Evolutionary conservation across 2,797 vertebrate species (phyloP).

Genomic region (Strix occidentalis): DNA sequence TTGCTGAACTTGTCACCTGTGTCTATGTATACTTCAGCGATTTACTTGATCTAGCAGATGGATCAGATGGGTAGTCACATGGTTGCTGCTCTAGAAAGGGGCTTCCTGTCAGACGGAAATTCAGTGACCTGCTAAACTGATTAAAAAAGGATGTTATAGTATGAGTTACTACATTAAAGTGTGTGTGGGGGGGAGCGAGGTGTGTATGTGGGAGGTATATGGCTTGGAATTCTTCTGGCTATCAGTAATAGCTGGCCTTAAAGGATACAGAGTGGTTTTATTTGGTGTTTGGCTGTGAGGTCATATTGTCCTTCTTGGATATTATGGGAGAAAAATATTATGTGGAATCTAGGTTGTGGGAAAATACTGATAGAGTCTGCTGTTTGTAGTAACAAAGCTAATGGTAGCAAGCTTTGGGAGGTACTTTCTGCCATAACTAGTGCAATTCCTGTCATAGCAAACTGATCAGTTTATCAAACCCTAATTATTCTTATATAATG

Average conservation of each 20-base stretch:
- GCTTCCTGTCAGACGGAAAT: neutral
- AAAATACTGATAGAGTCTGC: neutral
- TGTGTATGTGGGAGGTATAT: neutral
- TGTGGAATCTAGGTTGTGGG: neutral
- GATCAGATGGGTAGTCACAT: neutral
- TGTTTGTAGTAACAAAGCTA: neutral
- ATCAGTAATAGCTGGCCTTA: neutral
- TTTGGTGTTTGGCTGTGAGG: neutral
- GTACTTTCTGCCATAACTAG: neutral
- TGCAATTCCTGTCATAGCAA: neutral
- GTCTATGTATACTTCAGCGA: neutral
- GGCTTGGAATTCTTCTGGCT: neutral
- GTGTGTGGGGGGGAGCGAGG: neutral
- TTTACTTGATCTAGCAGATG: neutral
- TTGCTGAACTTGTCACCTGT: neutral
- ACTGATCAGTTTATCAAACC: neutral
- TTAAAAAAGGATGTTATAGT: neutral
- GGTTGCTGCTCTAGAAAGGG: neutral
- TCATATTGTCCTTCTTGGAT: neutral
- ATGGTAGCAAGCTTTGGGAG: neutral
- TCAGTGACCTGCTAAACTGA: neutral
- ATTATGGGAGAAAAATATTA: neutral
- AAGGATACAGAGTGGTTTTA: neutral
- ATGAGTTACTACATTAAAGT: neutral
- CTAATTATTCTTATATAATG: neutral